phyloP scores from a whole-genome alignment of 2,888 invertebrate genomes.

The Cantharis flavilabris region DNA sequence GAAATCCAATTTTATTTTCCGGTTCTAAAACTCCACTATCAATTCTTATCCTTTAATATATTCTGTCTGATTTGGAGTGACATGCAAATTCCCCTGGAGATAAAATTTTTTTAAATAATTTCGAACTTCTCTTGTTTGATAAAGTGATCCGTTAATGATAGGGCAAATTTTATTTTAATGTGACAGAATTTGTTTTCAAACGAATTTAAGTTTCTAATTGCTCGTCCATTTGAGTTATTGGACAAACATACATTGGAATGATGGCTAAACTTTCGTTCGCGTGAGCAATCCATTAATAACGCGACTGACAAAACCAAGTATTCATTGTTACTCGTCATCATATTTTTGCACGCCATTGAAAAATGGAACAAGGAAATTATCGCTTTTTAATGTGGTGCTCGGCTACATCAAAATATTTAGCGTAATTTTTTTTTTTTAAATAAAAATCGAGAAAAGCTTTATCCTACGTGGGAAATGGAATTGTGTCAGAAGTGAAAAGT shows the following conservation, averaged over 20 bases:
- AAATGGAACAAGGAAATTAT: not conserved
- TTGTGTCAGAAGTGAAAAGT: not conserved
- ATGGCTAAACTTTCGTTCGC: not conserved
- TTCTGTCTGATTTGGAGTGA: constrained; percentile 43
- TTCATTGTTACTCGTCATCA: not conserved
- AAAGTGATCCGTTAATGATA: not conserved
- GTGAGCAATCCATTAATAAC: not conserved
- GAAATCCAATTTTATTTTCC: constrained; percentile 42
- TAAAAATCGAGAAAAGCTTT: not conserved
- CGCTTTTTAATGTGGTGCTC: not conserved
- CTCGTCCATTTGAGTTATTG: not conserved
- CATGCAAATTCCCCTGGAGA: constrained; percentile 37
- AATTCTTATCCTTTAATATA: constrained; percentile 45
- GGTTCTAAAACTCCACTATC: constrained; percentile 34
- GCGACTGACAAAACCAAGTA: not conserved
- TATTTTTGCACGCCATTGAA: not conserved
- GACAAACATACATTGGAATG: not conserved
- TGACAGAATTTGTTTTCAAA: not conserved
- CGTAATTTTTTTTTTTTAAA: not conserved
- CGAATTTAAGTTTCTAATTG: not conserved
- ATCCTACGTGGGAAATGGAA: not conserved
- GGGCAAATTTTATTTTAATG: not conserved
- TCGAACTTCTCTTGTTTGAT: constrained; percentile 31
- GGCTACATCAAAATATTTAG: not conserved
- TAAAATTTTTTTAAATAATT: constrained; percentile 45